These are phyloP conservation scores for Muscicapa comitata DNA, from an alignment of 2,797 vertebrate genomes.

Conservation along the genomic window DNA sequence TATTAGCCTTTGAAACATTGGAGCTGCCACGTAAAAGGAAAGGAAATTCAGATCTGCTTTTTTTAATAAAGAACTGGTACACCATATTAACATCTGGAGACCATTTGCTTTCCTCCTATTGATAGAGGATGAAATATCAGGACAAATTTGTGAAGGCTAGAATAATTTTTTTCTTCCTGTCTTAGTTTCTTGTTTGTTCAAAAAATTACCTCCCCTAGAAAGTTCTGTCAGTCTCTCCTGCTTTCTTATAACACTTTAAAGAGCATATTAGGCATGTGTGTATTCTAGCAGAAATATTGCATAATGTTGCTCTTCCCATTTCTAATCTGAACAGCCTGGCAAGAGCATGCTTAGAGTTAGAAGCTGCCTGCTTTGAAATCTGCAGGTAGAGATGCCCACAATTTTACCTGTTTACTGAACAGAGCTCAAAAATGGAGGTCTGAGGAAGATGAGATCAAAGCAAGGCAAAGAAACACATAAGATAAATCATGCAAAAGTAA, in stretches of 20 bases:
- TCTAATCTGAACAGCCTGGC: not conserved
- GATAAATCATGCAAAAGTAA: not conserved
- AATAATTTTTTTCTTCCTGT: not conserved
- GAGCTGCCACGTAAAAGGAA: not conserved
- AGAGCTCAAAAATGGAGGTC: not conserved
- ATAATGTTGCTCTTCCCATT: not conserved
- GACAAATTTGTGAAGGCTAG: not conserved
- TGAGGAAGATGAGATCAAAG: not conserved
- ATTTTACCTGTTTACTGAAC: not conserved
- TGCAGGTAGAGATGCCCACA: not conserved
- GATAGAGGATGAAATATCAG: not conserved
- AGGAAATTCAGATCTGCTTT: not conserved
- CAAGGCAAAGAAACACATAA: not conserved
- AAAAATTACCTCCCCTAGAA: not conserved
- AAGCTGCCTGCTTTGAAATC: not conserved
- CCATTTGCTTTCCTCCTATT: not conserved
- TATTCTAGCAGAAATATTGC: not conserved
- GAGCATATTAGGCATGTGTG: rapidly evolving
- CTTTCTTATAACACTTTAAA: not conserved
- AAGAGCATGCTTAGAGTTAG: not conserved
- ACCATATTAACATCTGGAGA: not conserved
- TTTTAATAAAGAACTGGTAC: not conserved
- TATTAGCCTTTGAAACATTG: not conserved
- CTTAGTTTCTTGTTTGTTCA: not conserved
- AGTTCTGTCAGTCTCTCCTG: not conserved